Percentiles rank a stretch among this genome's conserved stretches.
phyloP scores from a whole-genome alignment of 2,888 invertebrate genomes.

The Pristionchus fissidentatus region DNA sequence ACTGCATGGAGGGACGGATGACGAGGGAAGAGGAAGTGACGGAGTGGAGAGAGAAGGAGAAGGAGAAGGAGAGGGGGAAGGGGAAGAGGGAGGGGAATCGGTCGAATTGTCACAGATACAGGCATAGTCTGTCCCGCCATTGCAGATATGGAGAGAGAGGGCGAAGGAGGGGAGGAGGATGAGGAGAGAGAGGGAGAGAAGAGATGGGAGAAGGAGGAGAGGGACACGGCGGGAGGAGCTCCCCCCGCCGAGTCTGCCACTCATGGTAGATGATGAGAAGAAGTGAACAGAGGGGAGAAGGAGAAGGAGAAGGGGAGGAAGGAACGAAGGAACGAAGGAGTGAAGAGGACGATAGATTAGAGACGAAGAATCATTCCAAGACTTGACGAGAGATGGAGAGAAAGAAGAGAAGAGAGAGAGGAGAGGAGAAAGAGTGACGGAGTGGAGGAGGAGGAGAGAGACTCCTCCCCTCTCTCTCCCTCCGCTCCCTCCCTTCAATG shows the following conservation, averaged over 20 bases:
- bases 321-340: slow-evolving; percentile 11
- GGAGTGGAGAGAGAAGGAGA: background rate
- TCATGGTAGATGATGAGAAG: slow-evolving; percentile 11
- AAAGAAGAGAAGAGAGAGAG: no score
- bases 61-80: background rate
- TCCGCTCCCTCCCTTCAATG: background rate
- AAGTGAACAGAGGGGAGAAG: background rate
- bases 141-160: slow-evolving; percentile 61
- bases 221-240: slow-evolving; percentile 39
- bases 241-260: slow-evolving; percentile 43
- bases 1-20: slow-evolving; percentile 51
- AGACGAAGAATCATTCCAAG: slow-evolving; percentile 38
- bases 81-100: background rate
- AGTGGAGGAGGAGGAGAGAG: slow-evolving; percentile 20
- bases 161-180: background rate
- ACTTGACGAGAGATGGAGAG: no score
- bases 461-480: slow-evolving; percentile 32
- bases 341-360: slow-evolving; percentile 1
- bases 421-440: slow-evolving; percentile 25
- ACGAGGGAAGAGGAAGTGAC: background rate
- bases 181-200: slow-evolving; percentile 44
- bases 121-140: slow-evolving; percentile 68
- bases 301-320: background rate
- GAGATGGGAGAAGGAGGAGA: background rate
- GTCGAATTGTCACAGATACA: slow-evolving; percentile 67